Conservation (phyloP, 2,888 invertebrate genomes). For the Steinernema carpocapsae region DNA sequence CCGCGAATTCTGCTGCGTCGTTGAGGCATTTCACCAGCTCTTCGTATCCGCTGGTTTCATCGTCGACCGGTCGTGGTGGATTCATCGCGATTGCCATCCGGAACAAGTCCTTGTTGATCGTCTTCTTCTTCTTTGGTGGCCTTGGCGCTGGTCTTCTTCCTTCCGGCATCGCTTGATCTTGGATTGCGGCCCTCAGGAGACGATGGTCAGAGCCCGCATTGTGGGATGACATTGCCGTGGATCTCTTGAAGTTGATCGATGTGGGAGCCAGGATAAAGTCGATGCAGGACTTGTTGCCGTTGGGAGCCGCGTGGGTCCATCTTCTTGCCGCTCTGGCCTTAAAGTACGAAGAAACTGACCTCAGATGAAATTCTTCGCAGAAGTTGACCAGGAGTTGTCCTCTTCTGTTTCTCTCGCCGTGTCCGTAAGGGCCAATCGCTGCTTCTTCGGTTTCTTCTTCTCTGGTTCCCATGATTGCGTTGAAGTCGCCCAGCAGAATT, state of each 20-base stretch:
- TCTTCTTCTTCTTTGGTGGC: neutral
- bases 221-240: neutral
- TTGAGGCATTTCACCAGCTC: neutral
- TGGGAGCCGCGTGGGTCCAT: constrained; percentile 27
- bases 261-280: constrained; percentile 15
- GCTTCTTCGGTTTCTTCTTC: neutral
- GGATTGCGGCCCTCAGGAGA: neutral
- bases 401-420: neutral
- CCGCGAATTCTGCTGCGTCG: neutral
- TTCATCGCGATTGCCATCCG: neutral
- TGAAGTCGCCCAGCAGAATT: too few relatives aligned
- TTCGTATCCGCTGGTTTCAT: neutral
- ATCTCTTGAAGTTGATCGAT: neutral
- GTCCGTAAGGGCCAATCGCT: neutral
- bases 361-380: neutral
- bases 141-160: neutral
- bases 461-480: neutral
- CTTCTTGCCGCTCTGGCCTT: neutral
- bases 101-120: neutral
- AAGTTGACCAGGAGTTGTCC: neutral
- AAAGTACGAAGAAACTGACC: neutral
- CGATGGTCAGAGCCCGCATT: neutral
- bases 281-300: constrained; percentile 7
- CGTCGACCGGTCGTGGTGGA: neutral
- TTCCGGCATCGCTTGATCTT: neutral